These are phyloP conservation scores for Hirtodrosophila confusa DNA, from an alignment of 2,888 invertebrate genomes.

Conservation along the genomic window DNA sequence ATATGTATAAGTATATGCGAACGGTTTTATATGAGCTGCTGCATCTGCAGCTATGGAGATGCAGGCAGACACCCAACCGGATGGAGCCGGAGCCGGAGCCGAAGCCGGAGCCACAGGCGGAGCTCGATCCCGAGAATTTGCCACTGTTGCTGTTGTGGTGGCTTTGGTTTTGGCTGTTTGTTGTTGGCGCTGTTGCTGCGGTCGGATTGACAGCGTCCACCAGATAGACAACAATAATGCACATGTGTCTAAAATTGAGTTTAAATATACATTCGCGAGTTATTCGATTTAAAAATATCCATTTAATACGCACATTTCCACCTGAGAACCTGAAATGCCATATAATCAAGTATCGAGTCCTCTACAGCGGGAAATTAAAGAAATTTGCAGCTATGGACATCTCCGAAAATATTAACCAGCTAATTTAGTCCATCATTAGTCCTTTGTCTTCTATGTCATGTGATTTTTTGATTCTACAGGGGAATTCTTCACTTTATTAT, in stretches of 20 bases:
- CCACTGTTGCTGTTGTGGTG: constrained; percentile 64
- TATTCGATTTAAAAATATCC: constrained; percentile 2
- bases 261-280: constrained; percentile 69
- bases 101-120: constrained; percentile 9
- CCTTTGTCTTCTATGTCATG: too few species aligned
- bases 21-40: constrained; percentile 72
- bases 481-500: too few species aligned
- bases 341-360: too few species aligned
- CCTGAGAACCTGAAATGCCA: too few species aligned
- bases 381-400: too few species aligned
- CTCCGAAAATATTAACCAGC: too few species aligned
- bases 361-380: too few species aligned
- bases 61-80: constrained; percentile 46
- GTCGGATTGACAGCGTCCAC: constrained; percentile 73
- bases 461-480: too few species aligned
- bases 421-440: too few species aligned
- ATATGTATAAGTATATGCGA: constrained; percentile 58
- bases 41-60: constrained; percentile 44
- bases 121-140: constrained; percentile 40
- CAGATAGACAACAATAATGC: constrained; percentile 79
- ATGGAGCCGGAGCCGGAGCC: constrained; percentile 22
- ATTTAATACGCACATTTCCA: background rate
- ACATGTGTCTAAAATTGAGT: constrained; percentile 78
- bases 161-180: constrained; percentile 69
- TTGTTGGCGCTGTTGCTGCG: constrained; percentile 74